Evolutionary conservation across 2,113 vertebrate species (phyloP), one percentile per base, ranked within the genome.

Genomic region (Pyxicephalus adspersus): DNA sequence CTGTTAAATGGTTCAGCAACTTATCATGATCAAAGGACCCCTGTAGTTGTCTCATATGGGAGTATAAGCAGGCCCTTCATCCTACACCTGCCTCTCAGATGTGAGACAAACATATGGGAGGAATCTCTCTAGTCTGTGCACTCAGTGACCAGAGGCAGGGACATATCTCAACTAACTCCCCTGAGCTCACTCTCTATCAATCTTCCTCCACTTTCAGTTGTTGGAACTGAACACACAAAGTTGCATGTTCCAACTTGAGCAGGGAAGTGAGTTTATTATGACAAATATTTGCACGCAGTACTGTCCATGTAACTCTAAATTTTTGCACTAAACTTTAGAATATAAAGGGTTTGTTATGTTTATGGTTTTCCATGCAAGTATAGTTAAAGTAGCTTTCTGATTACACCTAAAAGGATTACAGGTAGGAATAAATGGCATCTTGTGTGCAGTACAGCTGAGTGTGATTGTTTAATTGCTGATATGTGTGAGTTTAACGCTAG

Each of bases 1-100:
- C 38, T 29, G 29, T 13, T 31, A 11, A 77, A 66, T 63, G 76
- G 64, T 79, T 73, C 57, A 73, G 57, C 28, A 19, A 20, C 2
- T 57, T 58, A 55, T 67, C 25, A 7, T 54, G 76, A 68, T 79
- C 29, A 79, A 60, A 79, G 65, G 51, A 51, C 31, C 22, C 34
- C 31, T 79, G 65, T 20, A 22, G 54, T 79, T 58, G 19, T 29
- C 55, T 79, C 19, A 50, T 55, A 38, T 25, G 45, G 70, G 65
- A 79, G 22, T 28, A 60, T 29, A 79, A 71, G 38, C 38, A 54
- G 77, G 16, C 57, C 55, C 57, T 76, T 76, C 73, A 76, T 63
- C 73, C 29, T 71, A 6, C 77, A 80, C 66, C 65, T 80, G 77
- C 52, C 61, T 52, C 25, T 71, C 77, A 80, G 77, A 80, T 80